These are phyloP conservation scores for Xyrauchen texanus DNA, from an alignment of 2,113 vertebrate species.

Conservation along the genomic window DNA sequence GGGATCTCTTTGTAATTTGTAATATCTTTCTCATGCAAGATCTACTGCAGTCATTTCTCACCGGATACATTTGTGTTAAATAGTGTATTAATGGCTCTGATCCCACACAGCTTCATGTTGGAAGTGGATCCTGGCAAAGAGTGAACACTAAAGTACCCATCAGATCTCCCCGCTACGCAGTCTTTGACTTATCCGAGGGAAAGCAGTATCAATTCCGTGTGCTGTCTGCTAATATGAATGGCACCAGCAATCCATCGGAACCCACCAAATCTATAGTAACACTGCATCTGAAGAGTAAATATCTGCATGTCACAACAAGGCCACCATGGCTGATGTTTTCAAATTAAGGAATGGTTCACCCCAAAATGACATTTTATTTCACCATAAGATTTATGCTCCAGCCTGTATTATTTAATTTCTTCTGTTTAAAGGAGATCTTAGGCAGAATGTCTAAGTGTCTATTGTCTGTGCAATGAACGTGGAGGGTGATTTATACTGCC, in stretches of 20 bases:
- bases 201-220: slow-evolving; percentile 90
- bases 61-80: neutral
- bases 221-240: slow-evolving; percentile 87
- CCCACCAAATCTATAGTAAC: slow-evolving; percentile 80
- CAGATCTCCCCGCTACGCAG: slow-evolving; percentile 91
- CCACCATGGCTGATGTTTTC: neutral
- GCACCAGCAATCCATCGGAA: slow-evolving; percentile 86
- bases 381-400: too few relatives aligned
- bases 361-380: too few relatives aligned
- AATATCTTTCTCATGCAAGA: too few relatives aligned
- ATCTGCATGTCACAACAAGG: neutral
- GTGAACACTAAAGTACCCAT: slow-evolving; percentile 91
- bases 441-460: too few relatives aligned
- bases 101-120: slow-evolving; percentile 75
- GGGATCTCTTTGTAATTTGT: too few relatives aligned
- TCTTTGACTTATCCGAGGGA: slow-evolving; percentile 93
- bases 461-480: too few relatives aligned
- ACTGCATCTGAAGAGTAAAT: slow-evolving; percentile 79
- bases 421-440: too few relatives aligned
- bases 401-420: too few relatives aligned
- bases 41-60: slow-evolving; percentile 12
- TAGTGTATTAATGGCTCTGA: slow-evolving; percentile 20
- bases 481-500: too few relatives aligned
- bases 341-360: too few relatives aligned
- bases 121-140: slow-evolving; percentile 88